Evolutionary conservation across 2,888 invertebrate species (phyloP), one percentile per base, ranked within the genome.

Genomic region (Drosophila sordidula): DNA sequence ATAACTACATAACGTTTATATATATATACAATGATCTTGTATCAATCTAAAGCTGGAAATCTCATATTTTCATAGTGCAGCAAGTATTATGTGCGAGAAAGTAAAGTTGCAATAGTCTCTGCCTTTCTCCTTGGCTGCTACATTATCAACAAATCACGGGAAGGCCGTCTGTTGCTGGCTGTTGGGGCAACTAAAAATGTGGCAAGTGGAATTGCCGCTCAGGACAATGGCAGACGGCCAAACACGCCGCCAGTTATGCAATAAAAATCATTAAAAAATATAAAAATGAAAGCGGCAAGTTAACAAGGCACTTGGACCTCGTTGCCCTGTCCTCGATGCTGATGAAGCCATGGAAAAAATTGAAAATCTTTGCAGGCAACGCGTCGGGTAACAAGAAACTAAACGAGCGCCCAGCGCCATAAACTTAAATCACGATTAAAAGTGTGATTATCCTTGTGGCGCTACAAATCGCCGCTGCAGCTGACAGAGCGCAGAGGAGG

Each of bases 401-500:
- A 85, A 84, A 88, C 85, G 85, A 86, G 88, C 74, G 59, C 75
- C 79, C 73, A 78, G 80, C 87, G 87, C 90, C 75, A 89, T 89
- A 90, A 90, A 89, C 89, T 89, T 90, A 90, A 90, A 91, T 91
- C 91, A 91, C 91, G 91, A 91, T 91, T 91, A 91, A 91, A 91
- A 91, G 90, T 91, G 91, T 90, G 91, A 91, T 91, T 91, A 91
- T 91, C 91, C 91, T 90, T 90, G 90, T 82, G 90, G 90, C 90
- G 86, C 89, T 89, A 90, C 90, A 89, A 90, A 90, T 90, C 90
- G 90, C 84, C 78, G 75, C 85, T 81, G 89, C 87, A 87, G 84
- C 86, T 88, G 89, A 83, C 89, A 89, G 78, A 64, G 59, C 64
- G 41, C 49, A 54, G 50, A 25, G 55, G 42, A 65, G 29, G 29